Base-by-base conservation (phyloP, 2,888 invertebrate species). In the Plutella xylostella region DNA sequence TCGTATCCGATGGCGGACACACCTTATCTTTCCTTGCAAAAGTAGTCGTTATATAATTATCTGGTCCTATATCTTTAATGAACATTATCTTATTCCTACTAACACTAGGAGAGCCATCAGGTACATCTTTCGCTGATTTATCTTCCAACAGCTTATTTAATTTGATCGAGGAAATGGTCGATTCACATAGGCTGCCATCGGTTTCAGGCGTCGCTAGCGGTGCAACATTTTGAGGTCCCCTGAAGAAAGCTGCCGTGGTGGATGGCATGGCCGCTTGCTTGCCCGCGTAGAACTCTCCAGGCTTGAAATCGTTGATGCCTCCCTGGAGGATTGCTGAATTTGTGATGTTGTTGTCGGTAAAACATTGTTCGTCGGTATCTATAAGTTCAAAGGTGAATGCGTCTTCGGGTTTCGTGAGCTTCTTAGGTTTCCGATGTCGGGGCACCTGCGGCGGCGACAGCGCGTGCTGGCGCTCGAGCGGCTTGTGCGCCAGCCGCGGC, bases 361-460 rank as follows among this genome's bases (percentile, higher is more conserved):
- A 80, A 57, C 79, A 83, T 51, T 86, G 85, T 63, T 93, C 94
- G 61, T 94, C 94, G 11, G 90, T 92, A 60, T 94, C 94, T 49
- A 94, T 90, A 47, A 94, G 87, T 68, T 94, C 94, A 66, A 93
- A 94, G 53, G 89, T 90, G 64, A 94, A 94, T 39, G 91, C 89
- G 65, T 93, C 93, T 65, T 93, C 92, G 34, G 89, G 89, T 51
- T 86, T 85, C 37, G 83, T 72, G 47, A 86, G 67, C 59, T 86
- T 88, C 68, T 89, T 89, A 51, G 89, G 89, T 71, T 91, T 90
- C 58, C 89, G 85, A 59, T 89, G 88, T 48, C 89, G 74, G 37
- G 87, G 87, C 55, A 92, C 87, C 64, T 88, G 87, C 2, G 92
- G 92, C 52, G 89, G 65, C 85, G 86, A 14, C 89, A 89, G 19